phyloP scores from a whole-genome alignment of 2,888 invertebrate genomes.

The Hymenopus coronatus region DNA sequence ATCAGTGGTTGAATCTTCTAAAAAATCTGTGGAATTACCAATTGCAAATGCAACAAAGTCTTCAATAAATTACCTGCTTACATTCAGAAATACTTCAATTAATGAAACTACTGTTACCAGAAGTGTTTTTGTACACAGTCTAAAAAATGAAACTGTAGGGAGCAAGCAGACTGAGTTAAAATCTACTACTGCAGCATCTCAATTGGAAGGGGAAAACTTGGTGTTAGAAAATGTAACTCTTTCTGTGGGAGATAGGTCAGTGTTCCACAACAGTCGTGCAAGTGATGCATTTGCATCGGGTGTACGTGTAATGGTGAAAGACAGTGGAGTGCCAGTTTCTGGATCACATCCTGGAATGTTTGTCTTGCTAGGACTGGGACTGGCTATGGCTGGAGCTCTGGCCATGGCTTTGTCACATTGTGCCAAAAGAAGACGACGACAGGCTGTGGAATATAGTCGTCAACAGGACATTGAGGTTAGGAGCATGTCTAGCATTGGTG shows the following conservation, averaged over 20 bases:
- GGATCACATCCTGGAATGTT: constrained; percentile 55
- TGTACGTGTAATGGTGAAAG: constrained; percentile 48
- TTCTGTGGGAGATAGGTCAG: not conserved
- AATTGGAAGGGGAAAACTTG: not conserved
- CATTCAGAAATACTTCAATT: not conserved
- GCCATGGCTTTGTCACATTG: constrained; percentile 49
- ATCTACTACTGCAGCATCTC: not conserved
- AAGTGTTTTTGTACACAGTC: not conserved
- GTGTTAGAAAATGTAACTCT: constrained; percentile 6
- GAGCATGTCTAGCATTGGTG: constrained; percentile 58
- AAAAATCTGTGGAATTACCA: not conserved
- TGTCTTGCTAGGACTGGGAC: constrained; percentile 55
- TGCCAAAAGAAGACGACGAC: constrained; percentile 35
- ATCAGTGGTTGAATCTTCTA: not conserved
- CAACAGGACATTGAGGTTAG: constrained; percentile 59
- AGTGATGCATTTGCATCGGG: constrained; percentile 35
- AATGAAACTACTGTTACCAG: not conserved
- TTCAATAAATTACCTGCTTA: not conserved
- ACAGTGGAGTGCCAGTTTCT: constrained; percentile 44
- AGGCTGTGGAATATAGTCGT: constrained; percentile 37
- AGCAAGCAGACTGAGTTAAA: not conserved
- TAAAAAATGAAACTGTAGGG: not conserved
- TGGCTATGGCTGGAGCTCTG: constrained; percentile 56
- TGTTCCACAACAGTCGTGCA: constrained; percentile 21
- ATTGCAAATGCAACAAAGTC: not conserved